These are phyloP conservation scores for Myotis myotis DNA, from an alignment of 2,797 vertebrate genomes.

Conservation along the genomic window DNA sequence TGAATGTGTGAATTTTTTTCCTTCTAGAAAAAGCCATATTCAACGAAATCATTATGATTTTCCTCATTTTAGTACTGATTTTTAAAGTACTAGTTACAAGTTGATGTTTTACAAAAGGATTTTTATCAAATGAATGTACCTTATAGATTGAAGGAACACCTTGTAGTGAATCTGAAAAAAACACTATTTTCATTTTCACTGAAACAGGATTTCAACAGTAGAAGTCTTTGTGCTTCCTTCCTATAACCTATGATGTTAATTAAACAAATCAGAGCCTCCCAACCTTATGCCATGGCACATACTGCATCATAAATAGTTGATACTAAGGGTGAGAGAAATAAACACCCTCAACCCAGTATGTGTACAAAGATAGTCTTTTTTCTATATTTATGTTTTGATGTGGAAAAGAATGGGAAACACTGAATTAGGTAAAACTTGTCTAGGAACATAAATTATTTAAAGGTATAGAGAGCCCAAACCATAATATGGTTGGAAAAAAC, in stretches of 20 bases:
- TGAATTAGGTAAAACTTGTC: constrained; percentile 11
- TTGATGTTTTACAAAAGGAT: background rate
- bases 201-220: background rate
- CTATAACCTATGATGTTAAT: background rate
- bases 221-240: background rate
- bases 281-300: background rate
- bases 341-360: background rate
- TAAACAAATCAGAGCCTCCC: background rate
- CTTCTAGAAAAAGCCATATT: background rate
- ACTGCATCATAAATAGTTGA: background rate
- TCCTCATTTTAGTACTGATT: background rate
- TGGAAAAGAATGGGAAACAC: background rate
- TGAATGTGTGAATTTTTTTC: background rate
- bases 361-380: constrained; percentile 1
- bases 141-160: background rate
- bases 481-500: background rate
- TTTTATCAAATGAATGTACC: background rate
- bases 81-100: background rate
- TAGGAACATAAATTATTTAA: background rate
- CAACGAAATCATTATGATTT: background rate
- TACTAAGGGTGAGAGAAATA: background rate
- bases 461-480: background rate
- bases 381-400: background rate
- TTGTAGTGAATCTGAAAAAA: background rate
- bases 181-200: background rate